Conservation (phyloP, 2,113 vertebrate species). For the Charadrius vociferus region DNA sequence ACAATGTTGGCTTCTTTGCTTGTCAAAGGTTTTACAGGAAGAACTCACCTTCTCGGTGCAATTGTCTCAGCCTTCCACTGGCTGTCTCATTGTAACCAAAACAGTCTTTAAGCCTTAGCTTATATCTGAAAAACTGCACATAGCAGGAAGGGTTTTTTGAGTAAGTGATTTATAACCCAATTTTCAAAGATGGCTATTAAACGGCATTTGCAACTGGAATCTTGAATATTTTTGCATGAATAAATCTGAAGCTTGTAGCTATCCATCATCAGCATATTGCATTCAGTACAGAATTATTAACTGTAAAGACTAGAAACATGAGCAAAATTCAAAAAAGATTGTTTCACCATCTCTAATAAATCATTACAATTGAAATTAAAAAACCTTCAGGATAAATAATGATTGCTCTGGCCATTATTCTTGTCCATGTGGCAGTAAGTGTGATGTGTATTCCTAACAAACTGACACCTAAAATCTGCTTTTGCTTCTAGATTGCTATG, state of each 20-base stretch:
- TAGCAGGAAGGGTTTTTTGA: background rate
- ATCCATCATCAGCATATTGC: slow-evolving; percentile 27
- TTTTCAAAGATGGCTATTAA: slow-evolving; percentile 46
- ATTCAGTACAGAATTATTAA: slow-evolving; percentile 47
- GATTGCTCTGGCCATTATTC: slow-evolving; percentile 31
- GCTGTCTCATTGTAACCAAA: background rate
- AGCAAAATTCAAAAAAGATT: slow-evolving; percentile 44
- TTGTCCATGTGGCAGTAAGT: slow-evolving; percentile 35
- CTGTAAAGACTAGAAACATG: slow-evolving; percentile 42
- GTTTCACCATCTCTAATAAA: slow-evolving; percentile 58
- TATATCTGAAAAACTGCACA: background rate
- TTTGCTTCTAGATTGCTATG: slow-evolving; percentile 6
- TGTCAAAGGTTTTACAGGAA: background rate
- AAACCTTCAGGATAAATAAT: slow-evolving; percentile 52
- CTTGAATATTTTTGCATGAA: slow-evolving; percentile 61
- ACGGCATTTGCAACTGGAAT: slow-evolving; percentile 41
- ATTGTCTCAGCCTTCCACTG: background rate
- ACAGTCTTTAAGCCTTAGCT: background rate
- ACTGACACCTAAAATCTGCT: slow-evolving; percentile 19
- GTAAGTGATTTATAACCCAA: slow-evolving; percentile 38
- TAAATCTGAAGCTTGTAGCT: slow-evolving; percentile 42
- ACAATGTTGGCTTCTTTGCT: background rate
- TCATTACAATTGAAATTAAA: slow-evolving; percentile 67
- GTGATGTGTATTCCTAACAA: slow-evolving; percentile 36
- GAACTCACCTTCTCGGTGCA: background rate